Conservation (phyloP, 1,140 invertebrate genomes). For the Pogonomyrmex californicus region DNA sequence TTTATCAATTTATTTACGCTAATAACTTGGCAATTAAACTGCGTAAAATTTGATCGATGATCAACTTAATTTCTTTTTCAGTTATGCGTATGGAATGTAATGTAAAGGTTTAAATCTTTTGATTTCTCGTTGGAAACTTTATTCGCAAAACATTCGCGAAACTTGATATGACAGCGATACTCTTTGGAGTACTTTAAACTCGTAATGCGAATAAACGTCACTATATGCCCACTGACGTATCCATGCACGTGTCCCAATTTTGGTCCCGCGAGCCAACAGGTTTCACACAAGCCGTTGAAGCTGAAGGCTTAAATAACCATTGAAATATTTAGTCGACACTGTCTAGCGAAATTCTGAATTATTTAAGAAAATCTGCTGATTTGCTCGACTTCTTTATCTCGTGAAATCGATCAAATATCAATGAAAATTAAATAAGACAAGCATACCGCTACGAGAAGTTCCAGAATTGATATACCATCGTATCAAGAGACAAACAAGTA, state of each 20-base stretch:
- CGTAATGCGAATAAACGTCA: not conserved
- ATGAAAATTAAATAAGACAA: not conserved
- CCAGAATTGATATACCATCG: not conserved
- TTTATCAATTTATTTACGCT: not conserved
- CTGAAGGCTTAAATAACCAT: not conserved
- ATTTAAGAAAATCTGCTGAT: not conserved
- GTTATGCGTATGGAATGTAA: not conserved
- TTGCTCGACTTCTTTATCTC: not conserved
- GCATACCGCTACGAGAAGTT: not conserved
- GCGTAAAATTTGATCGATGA: not conserved
- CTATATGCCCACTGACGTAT: conserved; percentile 17
- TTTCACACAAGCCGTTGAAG: not conserved
- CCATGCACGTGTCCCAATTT: conserved; percentile 33
- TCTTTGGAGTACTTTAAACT: not conserved
- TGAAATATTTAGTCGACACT: not conserved
- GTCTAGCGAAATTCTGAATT: not conserved
- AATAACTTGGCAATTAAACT: not conserved
- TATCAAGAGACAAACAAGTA: not conserved
- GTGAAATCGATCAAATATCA: not conserved
- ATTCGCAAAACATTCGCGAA: not conserved
- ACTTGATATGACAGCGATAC: not conserved
- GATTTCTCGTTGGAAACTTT: not conserved
- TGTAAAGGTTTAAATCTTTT: not conserved
- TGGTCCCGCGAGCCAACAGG: not conserved
- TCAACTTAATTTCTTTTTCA: not conserved